Conservation (phyloP, 2,113 vertebrate species). For the Saguinus midas region DNA sequence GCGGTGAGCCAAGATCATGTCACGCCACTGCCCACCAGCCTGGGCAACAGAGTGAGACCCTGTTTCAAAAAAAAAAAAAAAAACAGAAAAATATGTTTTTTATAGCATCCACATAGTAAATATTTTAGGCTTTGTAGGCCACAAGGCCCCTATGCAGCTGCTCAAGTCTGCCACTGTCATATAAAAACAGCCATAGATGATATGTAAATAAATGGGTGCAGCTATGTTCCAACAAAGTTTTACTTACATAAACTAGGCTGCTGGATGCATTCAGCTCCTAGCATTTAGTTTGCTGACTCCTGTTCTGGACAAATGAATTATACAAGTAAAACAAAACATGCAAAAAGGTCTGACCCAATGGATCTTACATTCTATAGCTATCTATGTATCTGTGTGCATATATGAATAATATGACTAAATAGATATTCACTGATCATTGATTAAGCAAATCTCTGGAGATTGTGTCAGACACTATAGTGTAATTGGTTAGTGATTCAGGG, state of each 20-base stretch:
- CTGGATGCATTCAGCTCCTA: neutral
- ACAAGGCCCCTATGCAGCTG: neutral
- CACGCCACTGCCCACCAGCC: no score
- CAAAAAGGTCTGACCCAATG: neutral
- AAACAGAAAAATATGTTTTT: neutral
- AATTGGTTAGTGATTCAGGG: neutral
- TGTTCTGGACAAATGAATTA: neutral
- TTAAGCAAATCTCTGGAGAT: neutral
- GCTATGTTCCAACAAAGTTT: conserved; percentile 2
- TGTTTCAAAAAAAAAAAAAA: no score
- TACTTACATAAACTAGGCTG: neutral
- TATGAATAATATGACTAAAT: neutral
- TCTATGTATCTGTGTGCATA: neutral
- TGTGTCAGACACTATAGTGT: neutral
- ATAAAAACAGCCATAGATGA: neutral
- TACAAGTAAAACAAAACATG: neutral
- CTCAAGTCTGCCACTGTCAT: neutral
- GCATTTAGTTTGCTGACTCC: neutral
- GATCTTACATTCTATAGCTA: neutral
- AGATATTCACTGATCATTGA: neutral
- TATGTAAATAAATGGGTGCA: neutral
- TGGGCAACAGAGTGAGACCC: no score
- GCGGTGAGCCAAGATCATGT: no score
- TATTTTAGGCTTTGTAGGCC: neutral
- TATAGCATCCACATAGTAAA: neutral